Percentiles rank a stretch among this genome's conserved stretches.
These are phyloP conservation scores for Heliocidaris erythrogramma DNA, from an alignment of 35 echinoderm and acorn worm genomes.

Conservation along the genomic window DNA sequence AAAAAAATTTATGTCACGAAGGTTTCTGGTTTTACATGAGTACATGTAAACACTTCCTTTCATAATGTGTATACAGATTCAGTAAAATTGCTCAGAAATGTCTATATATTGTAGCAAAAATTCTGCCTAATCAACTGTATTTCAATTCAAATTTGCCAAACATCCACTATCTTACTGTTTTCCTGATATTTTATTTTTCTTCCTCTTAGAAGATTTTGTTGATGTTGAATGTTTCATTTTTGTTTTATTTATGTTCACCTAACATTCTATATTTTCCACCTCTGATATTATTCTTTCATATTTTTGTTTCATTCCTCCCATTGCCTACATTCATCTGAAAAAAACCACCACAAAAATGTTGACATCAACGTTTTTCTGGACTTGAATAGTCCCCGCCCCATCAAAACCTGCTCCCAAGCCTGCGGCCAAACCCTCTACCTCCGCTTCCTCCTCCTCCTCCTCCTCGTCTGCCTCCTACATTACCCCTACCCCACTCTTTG, in stretches of 20 bases:
- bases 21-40: no score
- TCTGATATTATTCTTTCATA: neutral
- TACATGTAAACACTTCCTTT: no score
- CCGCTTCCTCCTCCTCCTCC: conserved; percentile 16
- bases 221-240: neutral
- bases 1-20: no score
- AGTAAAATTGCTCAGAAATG: no score
- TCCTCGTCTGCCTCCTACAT: neutral
- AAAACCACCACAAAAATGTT: neutral
- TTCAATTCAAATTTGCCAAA: neutral
- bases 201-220: no score
- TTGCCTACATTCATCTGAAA: neutral
- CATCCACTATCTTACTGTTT: neutral
- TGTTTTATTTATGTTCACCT: neutral
- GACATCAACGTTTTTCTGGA: neutral
- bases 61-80: no score
- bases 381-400: conserved; percentile 6
- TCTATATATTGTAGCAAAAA: no score
- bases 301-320: neutral
- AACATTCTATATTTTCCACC: neutral
- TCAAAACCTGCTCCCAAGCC: conserved; percentile 15
- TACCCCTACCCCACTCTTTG: conserved; percentile 42
- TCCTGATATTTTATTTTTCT: neutral
- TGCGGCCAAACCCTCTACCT: neutral
- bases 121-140: neutral